Evolutionary conservation across 2,113 vertebrate genomes (phyloP), one percentile per base, ranked within the genome.

Genomic region (Hyperoodon ampullatus): DNA sequence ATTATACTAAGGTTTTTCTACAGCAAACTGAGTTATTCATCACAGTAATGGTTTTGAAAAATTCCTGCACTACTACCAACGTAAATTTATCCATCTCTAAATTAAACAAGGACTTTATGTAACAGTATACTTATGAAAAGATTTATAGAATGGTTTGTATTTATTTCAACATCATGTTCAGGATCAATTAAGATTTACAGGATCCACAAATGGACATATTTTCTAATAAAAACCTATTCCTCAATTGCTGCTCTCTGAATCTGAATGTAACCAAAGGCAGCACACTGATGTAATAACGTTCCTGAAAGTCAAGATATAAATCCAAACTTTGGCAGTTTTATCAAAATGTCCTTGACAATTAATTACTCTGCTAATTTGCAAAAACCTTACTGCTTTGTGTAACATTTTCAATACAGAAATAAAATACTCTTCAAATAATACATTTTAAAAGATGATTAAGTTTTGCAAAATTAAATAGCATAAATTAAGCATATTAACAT

Each of bases 401-500:
- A 95, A 97, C 58, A 75, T 96, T 98, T 98, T 98, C 93, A 97
- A 95, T 72, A 97, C 97, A 97, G 93, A 97, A 98, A 98, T 98
- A 93, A 98, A 97, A 97, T 97, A 97, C 63, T 96, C 95, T 97
- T 94, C 93, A 98, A 97, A 98, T 96, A 98, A 98, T 98, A 98
- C 97, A 97, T 97, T 98, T 98, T 98, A 98, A 93, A 88, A 96
- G 93, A 98, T 95, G 96, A 98, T 97, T 97, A 98, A 90, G 88
- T 98, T 98, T 98, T 97, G 95, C 97, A 98, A 98, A 99, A 98
- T 99, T 99, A 99, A 99, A 99, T 99, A 99, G 92, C 98, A 99
- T 99, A 98, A 99, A 98, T 99, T 98, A 99, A 98, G 98, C 97
- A 95, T 98, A 99, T 98, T 98, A 98, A 99, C 98, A 98, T 97